Percentiles rank a stretch among this genome's conserved stretches.
Evolutionary conservation across 92 coral and sea anemone species (phyloP).

Genomic region (Actinernus sp.): DNA sequence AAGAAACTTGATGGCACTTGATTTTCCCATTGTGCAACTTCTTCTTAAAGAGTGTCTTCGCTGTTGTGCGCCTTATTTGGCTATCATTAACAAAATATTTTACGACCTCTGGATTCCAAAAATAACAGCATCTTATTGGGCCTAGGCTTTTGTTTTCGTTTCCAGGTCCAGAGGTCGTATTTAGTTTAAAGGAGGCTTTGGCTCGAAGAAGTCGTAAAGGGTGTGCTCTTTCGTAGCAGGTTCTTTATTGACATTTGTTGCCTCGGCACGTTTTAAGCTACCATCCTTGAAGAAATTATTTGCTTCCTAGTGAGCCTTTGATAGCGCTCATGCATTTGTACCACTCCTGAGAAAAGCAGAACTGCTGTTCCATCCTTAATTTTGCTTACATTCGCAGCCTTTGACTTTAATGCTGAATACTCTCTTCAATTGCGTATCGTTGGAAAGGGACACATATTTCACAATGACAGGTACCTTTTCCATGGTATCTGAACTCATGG

Average conservation of each 20-base stretch:
- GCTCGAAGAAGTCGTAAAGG: too few species aligned
- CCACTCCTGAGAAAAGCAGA: constrained; percentile 25
- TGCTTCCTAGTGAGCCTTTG: too few species aligned
- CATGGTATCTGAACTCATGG: too few species aligned
- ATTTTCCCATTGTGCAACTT: neutral
- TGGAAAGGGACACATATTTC: constrained; percentile 27
- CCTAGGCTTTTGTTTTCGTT: neutral
- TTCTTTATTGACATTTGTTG: too few species aligned
- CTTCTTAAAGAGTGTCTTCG: constrained; percentile 3
- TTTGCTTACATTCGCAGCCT: neutral
- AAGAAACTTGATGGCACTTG: constrained; percentile 1
- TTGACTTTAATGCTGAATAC: too few species aligned
- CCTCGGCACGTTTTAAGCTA: too few species aligned
- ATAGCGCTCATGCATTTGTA: constrained; percentile 21
- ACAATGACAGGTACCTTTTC: too few species aligned
- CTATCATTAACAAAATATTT: constrained; percentile 4
- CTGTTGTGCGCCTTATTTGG: constrained; percentile 17
- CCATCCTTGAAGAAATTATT: constrained; percentile 10
- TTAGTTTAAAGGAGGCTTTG: too few species aligned
- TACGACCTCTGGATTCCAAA: constrained; percentile 44
- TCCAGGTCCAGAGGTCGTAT: constrained; percentile 18
- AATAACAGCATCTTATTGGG: constrained; percentile 16
- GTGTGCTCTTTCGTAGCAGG: too few species aligned
- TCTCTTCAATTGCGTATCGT: too few species aligned
- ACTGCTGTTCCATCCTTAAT: constrained; percentile 25